Percentiles rank a stretch among this genome's conserved stretches.
Evolutionary conservation across 2,888 invertebrate genomes (phyloP).

Genomic region (Oxystoma pomonae): DNA sequence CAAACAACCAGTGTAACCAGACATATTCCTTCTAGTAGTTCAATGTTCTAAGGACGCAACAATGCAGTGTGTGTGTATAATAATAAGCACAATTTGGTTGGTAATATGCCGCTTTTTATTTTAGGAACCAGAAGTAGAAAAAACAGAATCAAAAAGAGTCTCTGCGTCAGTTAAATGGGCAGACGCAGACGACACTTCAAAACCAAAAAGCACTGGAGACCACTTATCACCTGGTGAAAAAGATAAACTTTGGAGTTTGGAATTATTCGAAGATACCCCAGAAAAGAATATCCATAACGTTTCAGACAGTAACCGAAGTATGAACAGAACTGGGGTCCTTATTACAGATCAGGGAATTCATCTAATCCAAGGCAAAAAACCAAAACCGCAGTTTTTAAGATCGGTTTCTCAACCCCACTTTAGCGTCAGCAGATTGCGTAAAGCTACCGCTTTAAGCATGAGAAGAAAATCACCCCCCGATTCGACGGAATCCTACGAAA

Average conservation of each 20-base stretch:
- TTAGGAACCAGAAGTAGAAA: not conserved
- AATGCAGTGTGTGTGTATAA: no score
- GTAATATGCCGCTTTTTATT: no score
- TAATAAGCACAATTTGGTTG: no score
- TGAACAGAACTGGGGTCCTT: conserved; percentile 34
- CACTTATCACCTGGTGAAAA: conserved; percentile 3
- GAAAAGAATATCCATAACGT: conserved; percentile 22
- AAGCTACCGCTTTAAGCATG: conserved; percentile 27
- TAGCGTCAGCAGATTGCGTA: conserved; percentile 19
- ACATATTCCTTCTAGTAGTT: no score
- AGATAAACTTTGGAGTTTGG: conserved; percentile 42
- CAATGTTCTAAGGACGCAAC: no score
- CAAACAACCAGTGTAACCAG: no score
- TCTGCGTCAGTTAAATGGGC: not conserved
- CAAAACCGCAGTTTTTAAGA: conserved; percentile 35
- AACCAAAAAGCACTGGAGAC: not conserved
- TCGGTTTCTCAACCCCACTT: conserved; percentile 43
- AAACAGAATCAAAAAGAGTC: not conserved
- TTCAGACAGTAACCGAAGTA: conserved; percentile 23
- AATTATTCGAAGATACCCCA: conserved; percentile 38
- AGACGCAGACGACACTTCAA: not conserved
- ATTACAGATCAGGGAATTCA: conserved; percentile 41
- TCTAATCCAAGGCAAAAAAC: conserved; percentile 32
- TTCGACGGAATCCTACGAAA: conserved; percentile 49
- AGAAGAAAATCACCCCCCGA: conserved; percentile 26